Conservation (phyloP, 2,888 invertebrate genomes). For the Pseudococcus jackbeardsleyi region DNA sequence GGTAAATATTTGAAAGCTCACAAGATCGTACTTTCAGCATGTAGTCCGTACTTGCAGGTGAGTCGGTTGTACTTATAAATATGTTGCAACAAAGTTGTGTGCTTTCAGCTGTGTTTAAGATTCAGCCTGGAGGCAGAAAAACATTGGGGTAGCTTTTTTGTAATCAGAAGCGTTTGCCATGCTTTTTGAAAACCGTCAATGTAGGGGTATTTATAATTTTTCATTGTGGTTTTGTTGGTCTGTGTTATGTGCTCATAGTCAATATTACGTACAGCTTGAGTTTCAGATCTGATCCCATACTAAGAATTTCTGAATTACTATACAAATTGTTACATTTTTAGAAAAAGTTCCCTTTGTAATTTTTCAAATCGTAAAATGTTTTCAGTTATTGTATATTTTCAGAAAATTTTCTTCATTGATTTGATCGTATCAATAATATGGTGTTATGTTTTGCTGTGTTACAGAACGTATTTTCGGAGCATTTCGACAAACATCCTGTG, state of each 20-base stretch:
- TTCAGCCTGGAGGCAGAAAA: not conserved
- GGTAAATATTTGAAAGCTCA: constrained; percentile 91
- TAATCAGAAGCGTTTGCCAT: not conserved
- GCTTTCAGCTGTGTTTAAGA: not conserved
- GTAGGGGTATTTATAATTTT: not conserved
- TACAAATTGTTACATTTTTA: not conserved
- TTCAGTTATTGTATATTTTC: not conserved
- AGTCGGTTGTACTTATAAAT: constrained; percentile 57
- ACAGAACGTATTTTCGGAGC: constrained; percentile 87
- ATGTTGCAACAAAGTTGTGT: not conserved
- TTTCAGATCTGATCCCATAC: too few species aligned
- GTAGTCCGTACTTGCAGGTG: constrained; percentile 71
- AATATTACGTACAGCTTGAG: too few species aligned
- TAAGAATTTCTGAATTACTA: too few species aligned
- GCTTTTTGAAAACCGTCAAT: not conserved
- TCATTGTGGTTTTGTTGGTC: not conserved
- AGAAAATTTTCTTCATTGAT: not conserved
- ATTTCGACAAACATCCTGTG: constrained; percentile 92
- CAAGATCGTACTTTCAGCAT: constrained; percentile 91
- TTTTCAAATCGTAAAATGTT: not conserved
- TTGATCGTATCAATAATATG: not conserved
- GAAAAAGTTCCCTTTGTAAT: not conserved
- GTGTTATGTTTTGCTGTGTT: constrained; percentile 68
- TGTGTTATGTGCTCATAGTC: too few species aligned
- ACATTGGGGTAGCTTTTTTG: not conserved